Evolutionary conservation across 2,113 vertebrate genomes (phyloP).

Genomic region (Caloenas nicobarica): DNA sequence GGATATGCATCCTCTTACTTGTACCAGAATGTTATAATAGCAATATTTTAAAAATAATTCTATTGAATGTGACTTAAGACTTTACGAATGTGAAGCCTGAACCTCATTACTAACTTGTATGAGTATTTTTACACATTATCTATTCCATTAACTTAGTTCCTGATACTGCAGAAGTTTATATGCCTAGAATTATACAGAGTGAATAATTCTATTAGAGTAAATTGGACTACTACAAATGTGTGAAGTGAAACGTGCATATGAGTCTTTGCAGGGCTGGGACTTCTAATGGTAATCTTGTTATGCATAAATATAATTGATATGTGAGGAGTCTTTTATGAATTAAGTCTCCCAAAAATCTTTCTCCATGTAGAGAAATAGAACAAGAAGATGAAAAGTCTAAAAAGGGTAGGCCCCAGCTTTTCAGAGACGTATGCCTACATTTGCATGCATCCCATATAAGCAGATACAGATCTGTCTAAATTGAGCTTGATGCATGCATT

Average conservation of each 20-base stretch:
- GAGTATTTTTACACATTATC: slow-evolving; percentile 24
- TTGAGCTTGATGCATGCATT: not conserved
- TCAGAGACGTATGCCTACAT: not conserved
- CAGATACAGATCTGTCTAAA: slow-evolving; percentile 38
- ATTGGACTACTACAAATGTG: slow-evolving; percentile 31
- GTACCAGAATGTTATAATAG: not conserved
- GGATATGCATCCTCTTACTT: not conserved
- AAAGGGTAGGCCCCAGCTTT: not conserved
- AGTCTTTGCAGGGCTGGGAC: not conserved
- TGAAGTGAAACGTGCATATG: slow-evolving; percentile 3
- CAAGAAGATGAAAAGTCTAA: not conserved
- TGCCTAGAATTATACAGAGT: slow-evolving; percentile 11
- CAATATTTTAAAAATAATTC: not conserved
- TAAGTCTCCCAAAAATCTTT: not conserved
- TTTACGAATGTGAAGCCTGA: not conserved
- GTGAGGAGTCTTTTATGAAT: slow-evolving; percentile 8
- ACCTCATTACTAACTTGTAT: not conserved
- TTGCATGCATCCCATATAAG: not conserved
- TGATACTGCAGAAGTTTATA: slow-evolving; percentile 29
- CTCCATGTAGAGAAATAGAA: not conserved
- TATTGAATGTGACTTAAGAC: not conserved
- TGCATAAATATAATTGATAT: not conserved
- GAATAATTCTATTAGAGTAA: slow-evolving; percentile 49
- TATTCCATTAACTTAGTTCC: slow-evolving; percentile 33
- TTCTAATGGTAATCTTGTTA: slow-evolving; percentile 14